These are phyloP conservation scores for Ganaspis sp. DNA, from an alignment of 1,140 invertebrate species.

Conservation along the genomic window DNA sequence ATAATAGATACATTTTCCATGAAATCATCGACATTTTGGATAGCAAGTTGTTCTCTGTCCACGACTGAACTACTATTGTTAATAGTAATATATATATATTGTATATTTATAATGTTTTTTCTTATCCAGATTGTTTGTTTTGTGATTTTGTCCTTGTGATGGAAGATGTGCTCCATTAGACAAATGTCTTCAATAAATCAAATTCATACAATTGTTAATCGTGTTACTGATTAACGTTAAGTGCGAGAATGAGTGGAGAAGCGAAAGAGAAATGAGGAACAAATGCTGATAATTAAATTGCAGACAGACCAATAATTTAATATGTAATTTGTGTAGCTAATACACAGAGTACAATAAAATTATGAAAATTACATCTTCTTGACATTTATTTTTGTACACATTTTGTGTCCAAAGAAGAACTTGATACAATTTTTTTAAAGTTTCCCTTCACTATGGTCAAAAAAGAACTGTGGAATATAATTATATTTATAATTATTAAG, in stretches of 20 bases:
- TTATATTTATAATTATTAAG: too few species aligned
- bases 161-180: constrained; percentile 9
- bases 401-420: too few species aligned
- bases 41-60: constrained; percentile 26
- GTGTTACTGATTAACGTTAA: neutral
- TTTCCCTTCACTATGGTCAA: too few species aligned
- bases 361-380: too few species aligned
- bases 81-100: constrained; percentile 8
- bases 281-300: constrained; percentile 37
- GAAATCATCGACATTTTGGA: constrained; percentile 4
- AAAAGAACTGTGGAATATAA: too few species aligned
- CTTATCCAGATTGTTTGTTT: neutral
- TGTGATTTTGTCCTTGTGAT: neutral
- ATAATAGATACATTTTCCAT: neutral
- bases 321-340: constrained; percentile 60
- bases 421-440: too few species aligned
- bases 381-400: too few species aligned
- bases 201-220: constrained; percentile 24
- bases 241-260: neutral
- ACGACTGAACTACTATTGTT: constrained; percentile 21
- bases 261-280: constrained; percentile 30
- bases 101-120: neutral
- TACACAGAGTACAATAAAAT: constrained; percentile 59
- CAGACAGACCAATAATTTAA: constrained; percentile 64
- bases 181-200: neutral